Percentiles rank a stretch among this genome's conserved stretches.
These are phyloP conservation scores for Cheilosia impressa DNA, from an alignment of 2,888 invertebrate genomes.

Conservation along the genomic window DNA sequence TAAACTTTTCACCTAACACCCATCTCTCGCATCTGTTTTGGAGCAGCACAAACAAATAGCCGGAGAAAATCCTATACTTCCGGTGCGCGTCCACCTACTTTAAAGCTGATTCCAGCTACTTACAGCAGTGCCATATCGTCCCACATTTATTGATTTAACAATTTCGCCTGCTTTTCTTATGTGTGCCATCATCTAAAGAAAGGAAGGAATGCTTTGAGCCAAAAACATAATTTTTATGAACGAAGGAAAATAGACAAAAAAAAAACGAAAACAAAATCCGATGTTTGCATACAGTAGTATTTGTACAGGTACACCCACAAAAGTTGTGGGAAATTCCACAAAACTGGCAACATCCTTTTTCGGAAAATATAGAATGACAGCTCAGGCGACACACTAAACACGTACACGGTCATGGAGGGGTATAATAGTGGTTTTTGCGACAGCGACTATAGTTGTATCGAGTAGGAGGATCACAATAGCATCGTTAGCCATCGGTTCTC, in stretches of 20 bases:
- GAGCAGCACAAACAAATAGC: conserved; percentile 10
- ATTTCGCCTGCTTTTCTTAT: not conserved
- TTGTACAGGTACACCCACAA: conserved; percentile 33
- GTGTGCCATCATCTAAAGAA: not conserved
- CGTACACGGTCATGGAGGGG: conserved; percentile 11
- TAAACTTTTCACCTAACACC: not conserved
- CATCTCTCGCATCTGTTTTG: conserved; percentile 10
- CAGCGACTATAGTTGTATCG: conserved; percentile 17
- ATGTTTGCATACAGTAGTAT: not conserved
- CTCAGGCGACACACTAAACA: conserved; percentile 51
- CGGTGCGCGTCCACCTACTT: conserved; percentile 61
- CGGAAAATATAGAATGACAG: conserved; percentile 56
- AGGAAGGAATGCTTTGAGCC: conserved; percentile 34
- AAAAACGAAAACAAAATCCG: conserved; percentile 33
- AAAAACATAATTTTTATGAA: conserved; percentile 48
- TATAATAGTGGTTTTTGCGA: conserved; percentile 3
- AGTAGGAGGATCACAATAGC: conserved; percentile 61
- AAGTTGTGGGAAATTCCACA: conserved; percentile 57
- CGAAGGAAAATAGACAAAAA: conserved; percentile 3
- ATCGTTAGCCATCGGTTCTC: conserved; percentile 43
- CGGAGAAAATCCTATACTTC: conserved; percentile 22
- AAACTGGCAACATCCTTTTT: conserved; percentile 69
- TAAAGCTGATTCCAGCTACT: conserved; percentile 40
- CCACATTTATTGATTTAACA: conserved; percentile 72
- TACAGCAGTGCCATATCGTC: conserved; percentile 50